Conservation (phyloP, 2,888 invertebrate species). For the Chelonus formosanus region DNA sequence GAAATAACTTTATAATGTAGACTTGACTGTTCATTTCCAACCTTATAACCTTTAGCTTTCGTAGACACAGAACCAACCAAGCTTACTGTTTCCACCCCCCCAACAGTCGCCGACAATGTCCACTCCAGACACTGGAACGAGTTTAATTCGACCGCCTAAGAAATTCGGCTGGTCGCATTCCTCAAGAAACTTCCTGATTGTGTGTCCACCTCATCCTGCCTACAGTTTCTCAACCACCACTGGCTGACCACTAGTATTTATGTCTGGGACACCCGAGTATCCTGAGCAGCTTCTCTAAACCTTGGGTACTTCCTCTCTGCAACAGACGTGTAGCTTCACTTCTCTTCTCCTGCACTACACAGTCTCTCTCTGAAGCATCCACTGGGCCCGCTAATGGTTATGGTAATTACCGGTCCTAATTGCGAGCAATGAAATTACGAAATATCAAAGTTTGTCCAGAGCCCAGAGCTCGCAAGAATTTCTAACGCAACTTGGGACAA, state of each 20-base stretch:
- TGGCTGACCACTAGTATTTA: constrained; percentile 62
- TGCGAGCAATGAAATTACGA: constrained; percentile 65
- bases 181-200: constrained; percentile 65
- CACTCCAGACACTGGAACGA: constrained; percentile 54
- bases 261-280: constrained; percentile 56
- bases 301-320: constrained; percentile 22
- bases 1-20: too few relatives aligned
- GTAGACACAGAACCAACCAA: background rate
- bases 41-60: background rate
- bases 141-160: constrained; percentile 65
- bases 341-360: constrained; percentile 33
- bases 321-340: constrained; percentile 13
- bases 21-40: too few relatives aligned
- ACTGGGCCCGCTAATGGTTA: constrained; percentile 61
- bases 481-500: constrained; percentile 7
- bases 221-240: constrained; percentile 41
- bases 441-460: constrained; percentile 61
- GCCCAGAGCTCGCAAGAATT: constrained; percentile 16
- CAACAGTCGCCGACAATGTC: constrained; percentile 43
- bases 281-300: constrained; percentile 52
- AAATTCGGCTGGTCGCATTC: constrained; percentile 64
- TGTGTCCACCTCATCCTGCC: constrained; percentile 57
- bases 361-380: constrained; percentile 24
- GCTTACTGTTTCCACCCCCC: constrained; percentile 21
- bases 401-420: constrained; percentile 65